Evolutionary conservation across 2,113 vertebrate genomes (phyloP), one percentile per base, ranked within the genome.

Genomic region (Abramis brama): DNA sequence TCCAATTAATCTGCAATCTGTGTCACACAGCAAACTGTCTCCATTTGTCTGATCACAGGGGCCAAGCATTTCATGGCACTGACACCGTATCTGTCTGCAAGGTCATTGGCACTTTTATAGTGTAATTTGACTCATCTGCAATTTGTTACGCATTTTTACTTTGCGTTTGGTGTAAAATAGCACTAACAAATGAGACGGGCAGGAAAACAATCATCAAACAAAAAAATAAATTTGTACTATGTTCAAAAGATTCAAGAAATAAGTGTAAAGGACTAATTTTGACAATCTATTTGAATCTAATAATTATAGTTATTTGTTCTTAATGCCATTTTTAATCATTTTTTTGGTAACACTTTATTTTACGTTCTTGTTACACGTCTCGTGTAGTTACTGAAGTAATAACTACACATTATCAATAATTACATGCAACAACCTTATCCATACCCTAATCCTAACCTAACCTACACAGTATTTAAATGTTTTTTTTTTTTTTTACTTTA

Each of bases 61-160:
- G 59, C 59, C 59, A 81, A 81, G 36, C 60, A 66, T 81, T 64
- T 81, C 15, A 30, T 81, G 23, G 43, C 39, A 64, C 59, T 13
- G 39, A 64, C 59, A 80, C 7, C 1, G 5, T 21, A 25, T 59
- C 33, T 80, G 7, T 80, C n/a, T 80, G 7, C 78, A 64, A 27
- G 36, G 78, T 47, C 59, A 80, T 7, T 47, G 79, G 39, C 59
- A 80, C 39, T 9, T 64, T 57, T 57, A 21, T 45, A 27, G 33
- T 64, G 78, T 79, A 64, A 80, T 1, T 2, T 64, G 23, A 75
- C n/a, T 47, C 5, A 6, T 75, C 23, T 47, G 12, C 12, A 50
- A 50, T 75, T 50, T 25, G n/a, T 75, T 50, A 47, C 13, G 13
- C n/a, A 17, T 43, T n/a, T 23, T 73, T 43, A 10, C 10, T 43